Evolutionary conservation across 1,140 invertebrate genomes (phyloP), one percentile per base, ranked within the genome.

Genomic region (Drosophila arizonae): DNA sequence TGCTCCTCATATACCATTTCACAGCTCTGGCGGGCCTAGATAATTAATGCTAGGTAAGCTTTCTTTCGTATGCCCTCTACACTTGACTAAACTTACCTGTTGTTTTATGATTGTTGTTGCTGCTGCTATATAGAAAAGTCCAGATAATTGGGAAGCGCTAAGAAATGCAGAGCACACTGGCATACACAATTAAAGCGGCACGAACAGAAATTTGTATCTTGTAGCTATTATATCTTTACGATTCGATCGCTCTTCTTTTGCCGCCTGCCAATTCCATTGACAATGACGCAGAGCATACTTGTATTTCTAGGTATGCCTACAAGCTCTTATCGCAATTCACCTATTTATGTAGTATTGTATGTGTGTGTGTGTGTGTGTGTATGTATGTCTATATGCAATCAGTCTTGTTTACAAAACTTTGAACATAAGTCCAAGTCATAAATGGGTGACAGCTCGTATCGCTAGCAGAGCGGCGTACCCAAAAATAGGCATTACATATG

Each of bases 401-500:
- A 79, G 61, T 41, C 76, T 76, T 82, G 80, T 79, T 63, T 84
- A 76, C 74, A 82, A 63, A 66, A 79, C 72, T 61, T 81, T 41
- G 41, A 80, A 26, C 28, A 64, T 84, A 84, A 79, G 62, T 70
- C 66, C 55, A 57, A 69, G 80, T 65, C 75, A 77, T 68, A 68
- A 65, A 66, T 64, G 63, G 67, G 60, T 64, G 30, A 55, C 46
- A 17, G 33, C 24, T 15, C 54, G 15, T 70, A 70, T 72, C 58
- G 48, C 51, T 30, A 15, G 17, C 13, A 15, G 55, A 75, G 24
- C 55, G 55, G 51, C 28, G 6, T 30, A 48, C 26, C 69, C 76
- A 39, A 79, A 86, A 86, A 87, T 87, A 87, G 82, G 24, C 64
- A 87, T 86, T 86, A 81, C 81, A 78, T 76, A 78, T 17, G 57